Conservation (phyloP, 1,140 invertebrate genomes). For the Ceratosolen fusciceps region DNA sequence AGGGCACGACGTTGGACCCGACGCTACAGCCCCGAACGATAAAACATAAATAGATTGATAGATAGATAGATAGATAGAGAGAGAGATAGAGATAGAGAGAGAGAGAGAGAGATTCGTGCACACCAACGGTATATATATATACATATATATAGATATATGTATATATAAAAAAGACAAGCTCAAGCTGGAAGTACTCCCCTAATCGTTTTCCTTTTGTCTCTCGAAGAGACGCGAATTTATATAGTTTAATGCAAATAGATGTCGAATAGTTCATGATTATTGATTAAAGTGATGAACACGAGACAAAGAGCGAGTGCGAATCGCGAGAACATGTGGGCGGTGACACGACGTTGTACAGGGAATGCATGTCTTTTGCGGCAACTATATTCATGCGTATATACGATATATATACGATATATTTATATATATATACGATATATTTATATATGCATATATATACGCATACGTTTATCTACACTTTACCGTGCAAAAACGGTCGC, state of each 20-base stretch:
- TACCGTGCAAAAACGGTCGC: too few species aligned
- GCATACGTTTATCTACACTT: too few species aligned
- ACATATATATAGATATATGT: too few species aligned
- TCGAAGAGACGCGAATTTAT: constrained; percentile 49
- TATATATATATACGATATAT: constrained; percentile 20
- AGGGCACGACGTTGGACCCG: too few species aligned
- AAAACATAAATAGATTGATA: too few species aligned
- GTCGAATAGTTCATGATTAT: constrained; percentile 46
- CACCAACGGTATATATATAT: background rate
- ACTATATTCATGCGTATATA: constrained; percentile 29
- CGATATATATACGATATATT: background rate
- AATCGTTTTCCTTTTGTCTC: constrained; percentile 44
- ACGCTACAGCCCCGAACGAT: too few species aligned
- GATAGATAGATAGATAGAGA: too few species aligned
- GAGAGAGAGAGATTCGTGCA: background rate
- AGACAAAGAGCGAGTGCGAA: constrained; percentile 16
- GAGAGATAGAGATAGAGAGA: constrained; percentile 20
- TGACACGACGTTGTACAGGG: constrained; percentile 51
- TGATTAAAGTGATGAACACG: constrained; percentile 17
- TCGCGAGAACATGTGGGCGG: background rate
- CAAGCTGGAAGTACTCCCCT: constrained; percentile 29
- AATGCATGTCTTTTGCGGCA: constrained; percentile 50
- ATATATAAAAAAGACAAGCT: background rate
- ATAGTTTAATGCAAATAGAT: constrained; percentile 50
- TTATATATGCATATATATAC: constrained; percentile 16